A percentile compares a stretch with the other conserved stretches of the same genome.
These are phyloP conservation scores for Lycodopsis pacificus DNA, from an alignment of 2,797 vertebrate species.

Conservation along the genomic window DNA sequence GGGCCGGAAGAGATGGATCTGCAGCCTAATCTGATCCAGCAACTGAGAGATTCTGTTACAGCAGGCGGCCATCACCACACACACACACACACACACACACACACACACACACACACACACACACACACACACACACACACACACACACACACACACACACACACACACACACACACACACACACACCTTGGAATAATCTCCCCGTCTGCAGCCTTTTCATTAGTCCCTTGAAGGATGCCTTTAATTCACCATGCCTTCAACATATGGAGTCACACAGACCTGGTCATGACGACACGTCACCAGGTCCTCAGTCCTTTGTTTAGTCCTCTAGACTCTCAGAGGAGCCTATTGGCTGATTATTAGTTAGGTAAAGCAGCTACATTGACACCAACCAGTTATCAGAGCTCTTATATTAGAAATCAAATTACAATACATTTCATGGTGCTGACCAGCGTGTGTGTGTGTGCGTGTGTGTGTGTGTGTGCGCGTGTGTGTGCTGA, in stretches of 20 bases:
- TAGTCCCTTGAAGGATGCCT: constrained; percentile 47
- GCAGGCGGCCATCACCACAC: constrained; percentile 41
- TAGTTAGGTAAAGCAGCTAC: not conserved
- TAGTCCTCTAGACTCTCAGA: not conserved
- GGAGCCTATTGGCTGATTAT: not conserved
- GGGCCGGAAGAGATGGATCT: constrained; percentile 89
- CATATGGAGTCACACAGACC: constrained; percentile 29
- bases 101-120: not conserved
- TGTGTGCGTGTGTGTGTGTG: too few species aligned
- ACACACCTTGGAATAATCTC: constrained; percentile 26
- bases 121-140: constrained; percentile 1
- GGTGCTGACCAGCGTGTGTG: not conserved
- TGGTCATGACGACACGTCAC: not conserved
- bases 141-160: not conserved
- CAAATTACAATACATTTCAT: not conserved
- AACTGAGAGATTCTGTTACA: constrained; percentile 58
- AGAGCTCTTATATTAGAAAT: not conserved
- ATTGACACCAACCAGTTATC: not conserved
- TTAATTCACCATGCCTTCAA: constrained; percentile 38
- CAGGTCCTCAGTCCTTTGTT: not conserved
- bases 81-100: not conserved
- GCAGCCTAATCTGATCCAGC: constrained; percentile 84
- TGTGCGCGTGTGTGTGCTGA: not conserved
- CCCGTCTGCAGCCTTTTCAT: constrained; percentile 46
- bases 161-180: not conserved